phyloP scores from a whole-genome alignment of 2,797 vertebrate species.

The Corythornis leucogaster region DNA sequence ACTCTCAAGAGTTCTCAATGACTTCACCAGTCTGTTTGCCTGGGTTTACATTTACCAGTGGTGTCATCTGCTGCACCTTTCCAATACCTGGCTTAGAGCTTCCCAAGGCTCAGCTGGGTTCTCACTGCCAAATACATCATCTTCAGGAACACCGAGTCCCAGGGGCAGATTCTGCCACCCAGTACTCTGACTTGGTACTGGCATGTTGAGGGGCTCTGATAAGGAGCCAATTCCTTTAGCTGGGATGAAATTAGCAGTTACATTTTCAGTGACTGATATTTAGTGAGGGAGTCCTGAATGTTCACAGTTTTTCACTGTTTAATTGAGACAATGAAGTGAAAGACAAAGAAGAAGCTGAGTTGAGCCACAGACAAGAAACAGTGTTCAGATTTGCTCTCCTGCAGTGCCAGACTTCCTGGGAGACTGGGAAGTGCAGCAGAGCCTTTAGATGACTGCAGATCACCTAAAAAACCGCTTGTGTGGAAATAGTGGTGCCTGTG shows the following conservation, averaged over 20 bases:
- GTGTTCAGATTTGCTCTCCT: neutral
- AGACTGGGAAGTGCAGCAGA: neutral
- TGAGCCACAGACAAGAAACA: neutral
- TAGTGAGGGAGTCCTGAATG: neutral
- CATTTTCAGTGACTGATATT: neutral
- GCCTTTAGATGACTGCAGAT: neutral
- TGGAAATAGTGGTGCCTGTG: neutral
- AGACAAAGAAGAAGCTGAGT: neutral
- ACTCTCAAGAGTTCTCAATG: neutral
- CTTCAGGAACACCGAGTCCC: neutral
- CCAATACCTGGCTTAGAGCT: neutral
- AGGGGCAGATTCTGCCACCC: neutral
- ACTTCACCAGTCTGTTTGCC: conserved; percentile 21
- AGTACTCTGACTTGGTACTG: neutral
- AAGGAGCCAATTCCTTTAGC: neutral
- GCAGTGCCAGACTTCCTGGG: neutral
- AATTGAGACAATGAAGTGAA: neutral
- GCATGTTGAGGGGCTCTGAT: fast-evolving
- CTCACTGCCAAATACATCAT: neutral
- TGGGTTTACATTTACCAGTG: neutral
- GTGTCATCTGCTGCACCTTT: conserved; percentile 7
- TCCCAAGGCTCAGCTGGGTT: neutral
- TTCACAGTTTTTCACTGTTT: neutral
- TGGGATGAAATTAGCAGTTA: neutral
- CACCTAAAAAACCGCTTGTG: neutral